Conservation (phyloP, 1,140 invertebrate genomes). For the Helicoverpa zea region DNA sequence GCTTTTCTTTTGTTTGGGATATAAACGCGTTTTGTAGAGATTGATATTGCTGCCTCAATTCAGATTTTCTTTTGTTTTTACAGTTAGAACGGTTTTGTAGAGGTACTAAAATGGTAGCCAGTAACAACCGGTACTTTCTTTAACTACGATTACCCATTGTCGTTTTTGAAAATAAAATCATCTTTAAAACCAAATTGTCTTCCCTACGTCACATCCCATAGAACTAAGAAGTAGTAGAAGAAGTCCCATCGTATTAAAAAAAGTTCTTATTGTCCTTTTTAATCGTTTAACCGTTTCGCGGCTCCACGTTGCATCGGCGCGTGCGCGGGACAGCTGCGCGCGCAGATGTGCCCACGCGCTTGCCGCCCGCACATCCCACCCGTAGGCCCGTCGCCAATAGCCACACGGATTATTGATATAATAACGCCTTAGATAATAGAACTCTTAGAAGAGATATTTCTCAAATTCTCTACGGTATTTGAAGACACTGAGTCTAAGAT, state of each 20-base stretch:
- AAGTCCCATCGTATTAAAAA: not conserved
- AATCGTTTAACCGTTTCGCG: slow-evolving; percentile 27
- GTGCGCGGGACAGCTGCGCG: slow-evolving; percentile 58
- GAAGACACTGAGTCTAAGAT: too few species aligned
- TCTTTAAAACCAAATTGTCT: too few species aligned
- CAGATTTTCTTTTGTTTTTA: too few species aligned
- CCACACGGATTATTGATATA: slow-evolving; percentile 33
- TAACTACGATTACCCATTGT: too few species aligned
- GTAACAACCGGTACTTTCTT: too few species aligned
- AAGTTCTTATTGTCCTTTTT: slow-evolving; percentile 20
- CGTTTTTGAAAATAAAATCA: too few species aligned
- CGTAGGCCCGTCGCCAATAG: slow-evolving; percentile 33
- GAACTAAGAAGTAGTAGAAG: not conserved
- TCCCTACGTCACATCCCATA: not conserved
- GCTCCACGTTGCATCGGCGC: slow-evolving; percentile 48
- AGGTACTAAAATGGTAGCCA: too few species aligned
- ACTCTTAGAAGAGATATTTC: not conserved
- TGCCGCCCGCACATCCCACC: slow-evolving; percentile 31
- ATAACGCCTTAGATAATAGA: slow-evolving; percentile 24
- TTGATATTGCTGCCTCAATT: too few species aligned
- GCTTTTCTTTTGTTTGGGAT: not conserved
- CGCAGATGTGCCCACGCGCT: slow-evolving; percentile 56
- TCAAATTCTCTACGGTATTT: not conserved
- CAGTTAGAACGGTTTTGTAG: too few species aligned
- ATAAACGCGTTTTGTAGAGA: too few species aligned